Conservation (phyloP, 2,888 invertebrate genomes). For the Dryobota labecula region DNA sequence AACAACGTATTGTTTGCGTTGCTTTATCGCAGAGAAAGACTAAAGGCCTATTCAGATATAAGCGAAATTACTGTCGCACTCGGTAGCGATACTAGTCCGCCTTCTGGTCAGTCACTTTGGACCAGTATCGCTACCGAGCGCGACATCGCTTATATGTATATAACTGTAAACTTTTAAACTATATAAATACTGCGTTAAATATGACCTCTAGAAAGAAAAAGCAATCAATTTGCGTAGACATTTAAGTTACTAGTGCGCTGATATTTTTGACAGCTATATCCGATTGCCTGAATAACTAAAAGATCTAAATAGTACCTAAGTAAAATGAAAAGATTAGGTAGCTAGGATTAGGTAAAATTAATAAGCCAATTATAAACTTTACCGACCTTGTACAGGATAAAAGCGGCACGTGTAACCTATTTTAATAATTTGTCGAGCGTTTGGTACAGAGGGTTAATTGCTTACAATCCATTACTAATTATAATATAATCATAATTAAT, state of each 20-base stretch:
- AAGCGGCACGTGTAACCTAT: conserved; percentile 15
- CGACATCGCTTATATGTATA: no score
- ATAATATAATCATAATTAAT: no score
- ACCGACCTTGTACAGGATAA: background rate
- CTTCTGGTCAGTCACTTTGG: no score
- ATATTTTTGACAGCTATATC: background rate
- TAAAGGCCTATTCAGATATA: no score
- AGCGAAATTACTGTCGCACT: no score
- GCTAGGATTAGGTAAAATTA: no score
- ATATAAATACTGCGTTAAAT: background rate
- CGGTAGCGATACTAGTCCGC: no score
- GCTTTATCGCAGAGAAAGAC: background rate
- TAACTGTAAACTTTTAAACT: no score
- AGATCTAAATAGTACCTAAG: background rate
- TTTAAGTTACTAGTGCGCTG: background rate
- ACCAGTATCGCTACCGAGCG: no score
- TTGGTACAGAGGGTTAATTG: background rate
- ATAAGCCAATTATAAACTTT: background rate
- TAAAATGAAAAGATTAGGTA: background rate
- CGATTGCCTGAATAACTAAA: background rate
- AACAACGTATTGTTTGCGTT: no score
- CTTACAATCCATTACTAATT: background rate
- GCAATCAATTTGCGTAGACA: background rate
- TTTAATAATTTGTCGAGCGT: background rate
- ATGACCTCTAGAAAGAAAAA: background rate